Conservation (phyloP, 1,140 invertebrate species). For the Trichonephila inaurata region DNA sequence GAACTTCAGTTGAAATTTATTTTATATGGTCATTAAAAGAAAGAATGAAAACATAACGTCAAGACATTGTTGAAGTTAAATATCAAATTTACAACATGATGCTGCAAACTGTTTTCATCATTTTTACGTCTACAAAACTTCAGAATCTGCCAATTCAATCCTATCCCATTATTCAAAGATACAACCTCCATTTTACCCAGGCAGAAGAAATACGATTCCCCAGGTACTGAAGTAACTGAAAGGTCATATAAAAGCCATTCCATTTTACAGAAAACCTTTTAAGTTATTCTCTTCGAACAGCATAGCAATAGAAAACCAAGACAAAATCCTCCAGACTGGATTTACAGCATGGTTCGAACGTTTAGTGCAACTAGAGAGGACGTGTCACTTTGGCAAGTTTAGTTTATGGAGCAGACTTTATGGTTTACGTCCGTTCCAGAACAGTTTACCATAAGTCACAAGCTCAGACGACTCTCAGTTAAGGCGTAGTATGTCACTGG, state of each 20-base stretch:
- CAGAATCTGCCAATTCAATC: background rate
- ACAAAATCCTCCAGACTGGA: background rate
- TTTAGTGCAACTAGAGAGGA: background rate
- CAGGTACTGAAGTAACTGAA: background rate
- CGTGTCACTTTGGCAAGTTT: background rate
- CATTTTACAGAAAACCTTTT: background rate
- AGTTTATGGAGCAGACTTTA: constrained; percentile 8
- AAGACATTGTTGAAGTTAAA: too few relatives aligned
- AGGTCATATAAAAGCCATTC: background rate
- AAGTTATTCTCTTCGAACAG: background rate
- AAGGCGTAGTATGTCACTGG: background rate
- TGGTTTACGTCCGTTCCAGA: background rate
- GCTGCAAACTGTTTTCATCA: background rate
- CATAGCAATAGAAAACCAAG: background rate
- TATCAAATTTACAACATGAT: too few relatives aligned
- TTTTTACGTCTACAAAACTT: background rate
- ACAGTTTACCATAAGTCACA: background rate
- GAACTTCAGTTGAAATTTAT: too few relatives aligned
- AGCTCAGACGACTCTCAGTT: background rate
- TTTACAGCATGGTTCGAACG: background rate
- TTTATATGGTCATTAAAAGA: too few relatives aligned
- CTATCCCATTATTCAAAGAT: background rate
- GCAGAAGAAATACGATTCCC: background rate
- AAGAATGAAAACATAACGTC: too few relatives aligned
- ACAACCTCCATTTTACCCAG: background rate